phyloP scores from a whole-genome alignment of 2,797 vertebrate species.

The Notoglanidium macrostoma region DNA sequence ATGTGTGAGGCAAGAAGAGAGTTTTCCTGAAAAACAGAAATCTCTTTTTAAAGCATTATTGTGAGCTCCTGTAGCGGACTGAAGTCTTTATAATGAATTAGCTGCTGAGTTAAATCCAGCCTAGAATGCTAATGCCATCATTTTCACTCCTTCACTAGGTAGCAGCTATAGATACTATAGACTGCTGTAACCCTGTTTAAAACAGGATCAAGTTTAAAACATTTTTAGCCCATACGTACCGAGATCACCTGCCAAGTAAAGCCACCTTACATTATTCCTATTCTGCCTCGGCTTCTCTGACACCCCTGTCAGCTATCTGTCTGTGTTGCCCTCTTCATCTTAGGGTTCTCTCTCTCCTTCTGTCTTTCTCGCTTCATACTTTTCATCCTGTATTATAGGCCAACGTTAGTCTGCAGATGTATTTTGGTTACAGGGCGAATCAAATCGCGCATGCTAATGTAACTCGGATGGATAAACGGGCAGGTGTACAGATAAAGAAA shows the following conservation, averaged over 20 bases:
- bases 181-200: neutral
- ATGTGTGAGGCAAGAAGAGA: conserved; percentile 10
- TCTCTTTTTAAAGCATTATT: neutral
- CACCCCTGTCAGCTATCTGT: conserved; percentile 14
- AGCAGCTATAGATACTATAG: neutral
- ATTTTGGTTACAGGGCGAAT: neutral
- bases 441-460: neutral
- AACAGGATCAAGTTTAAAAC: neutral
- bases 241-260: conserved; percentile 1
- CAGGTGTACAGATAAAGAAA: neutral
- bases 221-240: neutral
- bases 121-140: neutral
- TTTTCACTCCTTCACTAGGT: neutral
- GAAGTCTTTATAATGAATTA: neutral
- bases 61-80: neutral
- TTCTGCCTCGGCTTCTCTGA: conserved; percentile 5
- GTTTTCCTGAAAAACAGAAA: neutral
- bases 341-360: conserved; percentile 18
- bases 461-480: neutral
- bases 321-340: neutral
- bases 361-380: neutral
- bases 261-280: neutral
- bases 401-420: neutral
- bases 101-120: neutral
- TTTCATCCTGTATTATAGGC: neutral